Evolutionary conservation across 1,140 invertebrate species (phyloP).

Genomic region (Dendroctonus ponderosae): DNA sequence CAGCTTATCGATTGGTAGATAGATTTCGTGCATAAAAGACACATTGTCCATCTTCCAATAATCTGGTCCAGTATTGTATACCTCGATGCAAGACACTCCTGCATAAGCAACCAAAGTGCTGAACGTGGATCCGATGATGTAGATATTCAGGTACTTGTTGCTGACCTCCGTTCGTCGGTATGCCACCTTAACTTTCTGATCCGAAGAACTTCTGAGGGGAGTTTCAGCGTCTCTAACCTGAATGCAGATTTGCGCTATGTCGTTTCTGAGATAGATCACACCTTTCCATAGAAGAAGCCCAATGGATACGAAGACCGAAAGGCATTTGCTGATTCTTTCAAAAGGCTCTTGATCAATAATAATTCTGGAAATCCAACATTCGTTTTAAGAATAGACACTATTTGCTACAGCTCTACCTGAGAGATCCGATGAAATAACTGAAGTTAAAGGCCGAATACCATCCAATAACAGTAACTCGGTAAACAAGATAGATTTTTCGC

Average conservation of each 20-base stretch:
- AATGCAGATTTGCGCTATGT: constrained; percentile 1
- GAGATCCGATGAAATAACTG: not conserved
- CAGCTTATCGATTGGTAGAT: constrained; percentile 10
- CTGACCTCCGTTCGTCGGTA: not conserved
- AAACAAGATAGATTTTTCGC: constrained; percentile 2
- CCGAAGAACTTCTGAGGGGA: not conserved
- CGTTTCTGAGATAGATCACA: constrained; percentile 5
- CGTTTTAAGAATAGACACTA: not conserved
- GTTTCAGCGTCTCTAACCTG: not conserved
- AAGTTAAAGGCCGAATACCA: constrained; percentile 6
- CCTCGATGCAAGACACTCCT: not conserved
- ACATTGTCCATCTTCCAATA: constrained; percentile 16
- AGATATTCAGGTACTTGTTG: constrained; percentile 5
- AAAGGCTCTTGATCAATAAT: not conserved
- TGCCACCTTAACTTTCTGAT: not conserved
- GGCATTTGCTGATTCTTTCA: constrained; percentile 13
- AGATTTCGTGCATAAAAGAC: constrained; percentile 15
- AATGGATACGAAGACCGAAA: constrained; percentile 7
- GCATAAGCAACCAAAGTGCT: constrained; percentile 9
- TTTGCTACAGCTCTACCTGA: constrained; percentile 1
- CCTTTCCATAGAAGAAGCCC: not conserved
- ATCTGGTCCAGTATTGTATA: not conserved
- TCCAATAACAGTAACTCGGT: constrained; percentile 1
- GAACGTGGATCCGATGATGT: constrained; percentile 6
- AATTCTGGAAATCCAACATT: not conserved